Conservation (phyloP, 2,797 vertebrate genomes). For the Clangula hyemalis region DNA sequence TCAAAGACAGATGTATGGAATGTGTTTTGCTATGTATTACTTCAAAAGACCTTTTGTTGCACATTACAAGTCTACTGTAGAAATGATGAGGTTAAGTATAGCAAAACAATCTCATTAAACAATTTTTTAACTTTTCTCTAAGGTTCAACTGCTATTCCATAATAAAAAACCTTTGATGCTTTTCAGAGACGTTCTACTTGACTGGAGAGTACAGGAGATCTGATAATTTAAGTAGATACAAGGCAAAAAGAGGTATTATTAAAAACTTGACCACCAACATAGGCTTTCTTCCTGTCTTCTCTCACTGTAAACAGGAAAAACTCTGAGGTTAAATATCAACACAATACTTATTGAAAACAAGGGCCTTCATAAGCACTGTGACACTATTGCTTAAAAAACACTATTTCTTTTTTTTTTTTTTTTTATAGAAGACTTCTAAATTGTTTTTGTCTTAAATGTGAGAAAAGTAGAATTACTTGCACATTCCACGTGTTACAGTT, state of each 20-base stretch:
- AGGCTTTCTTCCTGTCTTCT: background rate
- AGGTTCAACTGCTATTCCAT: background rate
- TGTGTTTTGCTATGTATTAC: background rate
- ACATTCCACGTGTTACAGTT: background rate
- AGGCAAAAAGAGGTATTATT: background rate
- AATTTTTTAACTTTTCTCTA: background rate
- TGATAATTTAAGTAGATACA: background rate
- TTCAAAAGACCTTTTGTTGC: background rate
- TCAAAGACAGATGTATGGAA: background rate
- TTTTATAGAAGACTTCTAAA: background rate
- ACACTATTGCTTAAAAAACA: background rate
- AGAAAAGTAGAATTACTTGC: background rate
- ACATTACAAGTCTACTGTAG: background rate
- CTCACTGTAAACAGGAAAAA: background rate
- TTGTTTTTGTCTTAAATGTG: background rate
- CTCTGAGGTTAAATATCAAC: background rate
- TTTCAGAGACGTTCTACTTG: background rate
- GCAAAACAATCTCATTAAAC: background rate
- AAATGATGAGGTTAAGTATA: background rate
- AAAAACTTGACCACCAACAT: background rate
- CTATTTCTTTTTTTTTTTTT: no score
- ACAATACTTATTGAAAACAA: background rate
- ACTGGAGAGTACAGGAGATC: background rate
- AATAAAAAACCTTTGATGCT: background rate
- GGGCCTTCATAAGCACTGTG: background rate